phyloP scores from a whole-genome alignment of 2,113 vertebrate species.

The Phaetusa simplex region DNA sequence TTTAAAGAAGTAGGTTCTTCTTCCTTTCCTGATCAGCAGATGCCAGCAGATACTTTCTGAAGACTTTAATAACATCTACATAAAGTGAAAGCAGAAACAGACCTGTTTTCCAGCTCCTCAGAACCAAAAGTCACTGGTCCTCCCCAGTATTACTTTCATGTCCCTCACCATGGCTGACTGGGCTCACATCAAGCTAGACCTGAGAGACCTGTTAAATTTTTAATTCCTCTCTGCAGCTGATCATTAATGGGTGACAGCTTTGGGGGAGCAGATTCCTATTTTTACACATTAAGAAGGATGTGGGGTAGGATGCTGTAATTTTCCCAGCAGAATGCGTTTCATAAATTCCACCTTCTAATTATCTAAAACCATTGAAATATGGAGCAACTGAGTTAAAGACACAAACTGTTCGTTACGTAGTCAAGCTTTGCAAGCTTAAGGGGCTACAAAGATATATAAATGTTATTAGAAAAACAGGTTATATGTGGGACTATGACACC shows the following conservation, averaged over 20 bases:
- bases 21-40: background rate
- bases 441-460: background rate
- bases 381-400: background rate
- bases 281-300: background rate
- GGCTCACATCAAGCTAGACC: background rate
- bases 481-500: background rate
- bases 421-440: background rate
- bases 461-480: constrained; percentile 4
- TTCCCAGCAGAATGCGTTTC: background rate
- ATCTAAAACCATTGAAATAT: background rate
- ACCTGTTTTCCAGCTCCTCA: background rate
- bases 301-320: background rate
- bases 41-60: background rate
- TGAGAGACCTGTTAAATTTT: background rate
- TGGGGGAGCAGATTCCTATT: background rate
- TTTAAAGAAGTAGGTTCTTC: background rate
- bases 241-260: background rate
- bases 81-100: background rate
- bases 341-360: background rate
- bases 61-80: background rate
- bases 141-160: background rate
- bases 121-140: background rate
- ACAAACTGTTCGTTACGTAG: background rate
- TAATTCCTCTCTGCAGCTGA: background rate
- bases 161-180: background rate